Conservation (phyloP, 2,888 invertebrate species). For the Drosophila glabriapex region DNA sequence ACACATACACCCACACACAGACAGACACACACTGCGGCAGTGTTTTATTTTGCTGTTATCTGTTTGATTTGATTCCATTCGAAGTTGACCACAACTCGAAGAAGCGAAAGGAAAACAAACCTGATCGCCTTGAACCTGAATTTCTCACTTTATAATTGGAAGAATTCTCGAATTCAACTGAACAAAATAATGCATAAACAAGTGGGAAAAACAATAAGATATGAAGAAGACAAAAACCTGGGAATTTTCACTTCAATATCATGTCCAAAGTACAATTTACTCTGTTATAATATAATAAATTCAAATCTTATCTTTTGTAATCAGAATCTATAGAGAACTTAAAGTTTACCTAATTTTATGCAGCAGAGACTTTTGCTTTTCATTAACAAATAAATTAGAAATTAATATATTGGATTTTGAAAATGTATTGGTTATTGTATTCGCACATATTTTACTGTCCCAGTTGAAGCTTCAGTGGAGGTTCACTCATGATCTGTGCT, state of each 20-base stretch:
- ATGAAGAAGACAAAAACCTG: not conserved
- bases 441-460: not conserved
- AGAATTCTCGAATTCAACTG: not conserved
- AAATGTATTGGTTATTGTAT: not conserved
- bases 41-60: conserved; percentile 31
- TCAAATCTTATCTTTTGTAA: not conserved
- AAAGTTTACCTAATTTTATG: not conserved
- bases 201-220: not conserved
- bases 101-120: conserved; percentile 1
- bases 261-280: not conserved
- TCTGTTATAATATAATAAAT: not conserved
- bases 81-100: conserved; percentile 17
- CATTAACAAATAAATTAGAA: not conserved
- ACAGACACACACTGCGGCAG: not conserved
- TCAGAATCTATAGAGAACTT: not conserved
- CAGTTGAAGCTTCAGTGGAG: not conserved
- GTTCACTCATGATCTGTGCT: not conserved
- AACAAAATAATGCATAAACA: not conserved
- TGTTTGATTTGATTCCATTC: conserved; percentile 35
- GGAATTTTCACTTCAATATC: not conserved
- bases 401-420: not conserved
- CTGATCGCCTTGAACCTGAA: conserved; percentile 1
- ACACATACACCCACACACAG: not conserved
- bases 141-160: conserved; percentile 8
- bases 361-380: too few relatives aligned